Evolutionary conservation across 2,113 vertebrate species (phyloP), one percentile per base, ranked within the genome.

Genomic region (Nothobranchius kuhntae): DNA sequence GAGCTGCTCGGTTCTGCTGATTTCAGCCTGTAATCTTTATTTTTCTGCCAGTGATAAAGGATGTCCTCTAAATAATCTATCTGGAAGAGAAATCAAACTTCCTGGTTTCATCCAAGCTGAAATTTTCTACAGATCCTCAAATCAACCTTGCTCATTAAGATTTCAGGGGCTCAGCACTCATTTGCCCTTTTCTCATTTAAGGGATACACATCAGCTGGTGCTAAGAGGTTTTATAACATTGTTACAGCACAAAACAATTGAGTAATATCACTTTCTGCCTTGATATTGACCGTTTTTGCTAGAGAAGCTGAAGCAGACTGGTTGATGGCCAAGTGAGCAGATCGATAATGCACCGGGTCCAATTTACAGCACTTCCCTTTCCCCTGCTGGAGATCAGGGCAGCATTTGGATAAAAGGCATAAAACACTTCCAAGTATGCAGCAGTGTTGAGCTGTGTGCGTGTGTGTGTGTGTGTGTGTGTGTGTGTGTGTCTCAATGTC

Each of bases 231-330:
- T 84, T 56, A 46, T 57, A 68, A 64, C 48, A 40, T 77, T 56
- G 76, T 81, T 76, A 77, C 46, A 65, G 63, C 15, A 53, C 13
- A 13, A 21, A 4, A 64, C 52, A 21, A 14, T 46, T 14, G 46
- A 63, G 52, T 86, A 80, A 85, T 71, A 63, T 46, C 50, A 76
- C 87, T 81, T 78, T 68, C 51, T 51, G 46, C 63, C 46, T 59
- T 4, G 65, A 64, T 80, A 86, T 84, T 68, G 83, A 89, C 88
- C 67, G 2, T 30, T 30, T 30, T 30, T 30, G 30, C 30, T 30
- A 4, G 72, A n/a, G 56, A 61, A 53, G 35, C 53, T 61, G 68
- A 26, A 77, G 67, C 70, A 14, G 65, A 76, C 69, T 58, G 68
- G 30, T 82, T 30, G 58, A 57, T 67, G 65, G 70, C 53, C 38